Evolutionary conservation across 1,140 invertebrate genomes (phyloP), one percentile per base, ranked within the genome.

Genomic region (Heliothis subflexa): DNA sequence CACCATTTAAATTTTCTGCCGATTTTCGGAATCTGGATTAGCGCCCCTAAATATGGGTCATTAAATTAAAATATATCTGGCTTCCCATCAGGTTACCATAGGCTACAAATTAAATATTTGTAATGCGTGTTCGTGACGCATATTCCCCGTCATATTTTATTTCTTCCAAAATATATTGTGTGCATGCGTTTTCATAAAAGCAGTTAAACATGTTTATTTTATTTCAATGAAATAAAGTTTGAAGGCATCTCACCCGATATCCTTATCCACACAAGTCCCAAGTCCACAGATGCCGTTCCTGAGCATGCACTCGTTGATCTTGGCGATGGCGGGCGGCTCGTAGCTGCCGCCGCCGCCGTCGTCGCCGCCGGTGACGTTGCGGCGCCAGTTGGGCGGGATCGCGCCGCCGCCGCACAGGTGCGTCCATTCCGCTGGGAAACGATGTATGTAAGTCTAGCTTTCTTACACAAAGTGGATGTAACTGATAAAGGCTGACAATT

Each of bases 201-300:
- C 28, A 28, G 4, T 28, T 28, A 28, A 28, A 28, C 4, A 2
- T 2, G 1, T 28, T 28, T 4, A 28, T 5, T 5, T 3, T 33
- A 33, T 33, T 33, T 33, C 1, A n/a, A n/a, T n/a, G n/a, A n/a
- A n/a, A n/a, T n/a, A n/a, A n/a, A n/a, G n/a, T n/a, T n/a, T n/a
- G n/a, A n/a, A n/a, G 33, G 5, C 33, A 40, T 40, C 95, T 92
- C 96, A 98, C 79, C 97, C 97, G 45, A 97, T 96, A 16, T 95
- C 93, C 18, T 96, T 97, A 85, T 98, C 97, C 52, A 97, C 95
- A 87, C 98, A 98, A 73, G 96, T 95, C 0, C 97, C 98, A 73
- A 97, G 95, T 1, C 96, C 97, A 86, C 98, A 98, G 78, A 98
- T 97, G 78, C 96, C 96, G 12, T 96, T 96, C 68, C 97, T 89